A percentile compares a stretch with the other conserved stretches of the same genome.
phyloP scores from a whole-genome alignment of 2,888 invertebrate genomes.

The Myopa testacea region DNA sequence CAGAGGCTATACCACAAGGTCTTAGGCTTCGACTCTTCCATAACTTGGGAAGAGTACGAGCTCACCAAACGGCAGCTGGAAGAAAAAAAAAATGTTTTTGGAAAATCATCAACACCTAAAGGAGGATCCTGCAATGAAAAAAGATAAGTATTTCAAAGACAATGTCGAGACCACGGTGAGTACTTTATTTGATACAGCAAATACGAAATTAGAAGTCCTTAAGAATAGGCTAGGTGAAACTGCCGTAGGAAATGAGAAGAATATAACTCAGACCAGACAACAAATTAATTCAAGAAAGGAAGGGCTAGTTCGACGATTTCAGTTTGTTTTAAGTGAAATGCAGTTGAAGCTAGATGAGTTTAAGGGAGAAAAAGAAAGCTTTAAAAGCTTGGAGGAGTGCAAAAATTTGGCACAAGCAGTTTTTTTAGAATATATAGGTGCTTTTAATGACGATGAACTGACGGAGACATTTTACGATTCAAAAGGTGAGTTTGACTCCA shows the following conservation, averaged over 20 bases:
- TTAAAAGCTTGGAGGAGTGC: neutral
- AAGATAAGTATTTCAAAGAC: too few species aligned
- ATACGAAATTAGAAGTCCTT: neutral
- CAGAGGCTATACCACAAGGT: too few species aligned
- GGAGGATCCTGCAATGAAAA: too few species aligned
- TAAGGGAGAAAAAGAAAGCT: neutral
- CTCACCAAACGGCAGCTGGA: too few species aligned
- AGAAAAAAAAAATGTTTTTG: too few species aligned
- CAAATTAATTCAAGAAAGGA: neutral
- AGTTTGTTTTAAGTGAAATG: neutral
- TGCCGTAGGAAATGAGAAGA: neutral
- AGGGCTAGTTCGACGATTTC: neutral
- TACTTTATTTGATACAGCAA: too few species aligned
- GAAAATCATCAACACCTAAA: too few species aligned
- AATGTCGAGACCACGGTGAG: too few species aligned
- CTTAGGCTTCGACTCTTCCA: too few species aligned
- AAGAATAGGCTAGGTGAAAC: neutral
- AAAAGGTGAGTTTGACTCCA: neutral
- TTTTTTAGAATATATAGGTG: neutral
- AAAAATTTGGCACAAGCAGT: neutral
- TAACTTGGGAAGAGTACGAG: too few species aligned
- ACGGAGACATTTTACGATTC: neutral
- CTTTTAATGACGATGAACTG: neutral
- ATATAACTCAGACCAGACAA: neutral
- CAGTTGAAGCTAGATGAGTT: neutral